These are phyloP conservation scores for Staurois parvus DNA, from an alignment of 2,797 vertebrate species.

Conservation along the genomic window DNA sequence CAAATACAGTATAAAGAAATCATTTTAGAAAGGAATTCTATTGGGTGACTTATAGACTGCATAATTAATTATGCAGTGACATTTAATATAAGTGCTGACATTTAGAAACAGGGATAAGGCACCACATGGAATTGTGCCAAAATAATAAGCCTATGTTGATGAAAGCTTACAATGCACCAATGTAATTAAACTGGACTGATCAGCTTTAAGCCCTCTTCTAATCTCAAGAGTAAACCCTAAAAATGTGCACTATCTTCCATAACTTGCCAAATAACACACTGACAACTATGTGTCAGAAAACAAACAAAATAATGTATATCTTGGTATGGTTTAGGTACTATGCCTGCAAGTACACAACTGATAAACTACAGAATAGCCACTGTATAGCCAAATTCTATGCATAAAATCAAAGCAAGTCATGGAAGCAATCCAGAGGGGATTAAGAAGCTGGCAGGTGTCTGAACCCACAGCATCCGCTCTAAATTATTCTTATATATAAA, in stretches of 20 bases:
- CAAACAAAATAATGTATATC: neutral
- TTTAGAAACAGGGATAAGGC: conserved; percentile 36
- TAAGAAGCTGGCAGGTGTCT: too few species aligned
- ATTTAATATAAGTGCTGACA: conserved; percentile 53
- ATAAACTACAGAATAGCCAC: too few species aligned
- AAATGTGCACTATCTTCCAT: neutral
- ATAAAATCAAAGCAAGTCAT: too few species aligned
- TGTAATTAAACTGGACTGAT: conserved; percentile 38
- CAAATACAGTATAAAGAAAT: neutral
- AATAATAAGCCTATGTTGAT: conserved; percentile 31
- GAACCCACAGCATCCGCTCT: too few species aligned
- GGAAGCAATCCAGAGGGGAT: too few species aligned
- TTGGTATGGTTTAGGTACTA: too few species aligned
- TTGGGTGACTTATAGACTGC: conserved; percentile 18
- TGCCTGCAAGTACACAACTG: too few species aligned
- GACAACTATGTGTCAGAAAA: neutral
- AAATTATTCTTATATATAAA: too few species aligned
- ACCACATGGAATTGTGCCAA: conserved; percentile 17
- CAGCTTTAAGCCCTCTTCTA: conserved; percentile 10
- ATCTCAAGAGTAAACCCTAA: conserved; percentile 12
- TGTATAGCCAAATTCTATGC: too few species aligned
- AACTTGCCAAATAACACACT: neutral
- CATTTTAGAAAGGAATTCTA: conserved; percentile 8
- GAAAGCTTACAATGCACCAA: conserved; percentile 19
- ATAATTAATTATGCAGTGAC: conserved; percentile 56